Evolutionary conservation across 2,113 vertebrate genomes (phyloP), one percentile per base, ranked within the genome.

Genomic region (Pseudorasbora parva): DNA sequence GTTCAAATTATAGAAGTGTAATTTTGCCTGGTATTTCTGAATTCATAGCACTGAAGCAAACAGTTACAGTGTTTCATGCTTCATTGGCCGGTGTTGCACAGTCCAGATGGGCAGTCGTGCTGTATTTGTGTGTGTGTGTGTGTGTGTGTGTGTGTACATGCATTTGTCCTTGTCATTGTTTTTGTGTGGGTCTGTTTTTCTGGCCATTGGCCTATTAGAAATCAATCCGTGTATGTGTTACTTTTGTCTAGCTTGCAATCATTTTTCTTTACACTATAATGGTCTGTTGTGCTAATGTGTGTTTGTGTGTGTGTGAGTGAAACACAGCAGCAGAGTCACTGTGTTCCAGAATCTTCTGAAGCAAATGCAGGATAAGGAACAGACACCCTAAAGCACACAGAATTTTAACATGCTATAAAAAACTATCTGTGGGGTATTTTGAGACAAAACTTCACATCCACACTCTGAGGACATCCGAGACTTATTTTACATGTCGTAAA

Each of bases 51-150:
- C 19, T 12, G 64, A 51, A n/a, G 10, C 54, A 30, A 57, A 49
- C 14, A 41, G 25, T 76, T 79, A 78, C 79, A 88, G 86, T 84
- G 84, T 87, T 81, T 47, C 45, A 49, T 71, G 80, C 85, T 83
- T 87, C 81, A 45, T 37, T 87, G 73, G 86, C 86, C 81, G 17
- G 85, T 62, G 88, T 85, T 83, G 84, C 45, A 54, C 51, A 76
- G 87, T 88, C 89, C 90, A 92, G 90, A 90, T 92, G 89, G 88
- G 87, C 43, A 56, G 57, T 75, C 79, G 86, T 12, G 86, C 87
- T 90, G 87, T 79, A 57, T 84, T 69, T 83, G 81, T 73, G 78
- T 82, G 80, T 69, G 80, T 90, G 87, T 79, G 64, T 82, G 72
- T 83, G 80, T 72, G 80, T 76, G 49, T 72, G 11, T 21, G 59